Evolutionary conservation across 2,888 invertebrate genomes (phyloP), one percentile per base, ranked within the genome.

Genomic region (Pterostichus madidus): DNA sequence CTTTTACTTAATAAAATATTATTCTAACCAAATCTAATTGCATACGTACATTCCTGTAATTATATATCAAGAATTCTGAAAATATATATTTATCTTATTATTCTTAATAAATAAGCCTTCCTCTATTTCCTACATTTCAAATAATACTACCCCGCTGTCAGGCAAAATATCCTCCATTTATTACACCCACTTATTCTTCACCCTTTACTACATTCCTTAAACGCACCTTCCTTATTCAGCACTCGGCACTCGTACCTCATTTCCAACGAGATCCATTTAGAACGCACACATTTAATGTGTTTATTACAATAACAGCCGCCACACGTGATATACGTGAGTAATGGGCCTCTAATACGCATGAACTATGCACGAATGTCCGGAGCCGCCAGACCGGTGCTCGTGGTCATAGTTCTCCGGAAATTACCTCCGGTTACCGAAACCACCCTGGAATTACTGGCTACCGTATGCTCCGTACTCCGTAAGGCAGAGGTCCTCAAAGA

Each of bases 391-490:
- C 24, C 77, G 44, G 59, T 8, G 56, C 39, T 46, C 35, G 59
- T 56, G 59, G 52, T 46, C 59, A 77, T 77, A 77, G 77, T 77
- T 77, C 39, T 24, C 77, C 77, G 77, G 77, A 77, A 77, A 77
- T 77, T 77, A 77, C 56, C 77, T 77, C 77, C 39, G 77, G 77
- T 77, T 77, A 77, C 56, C 35, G 77, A 77, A 77, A 77, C 77
- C 77, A 10, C 59, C 53, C 77, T 17, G 77, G 77, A 77, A 77
- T 77, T 77, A 77, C 59, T 59, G 77, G 59, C 59, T 77, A 77
- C 56, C 77, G 35, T 53, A 17, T 13, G 44, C 44, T 44, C 44
- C 24, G 3, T 24, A 3, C 24, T 24, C 3, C 24, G 24, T 7
- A n/a, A 49, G 0, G 10, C 49, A 49, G 49, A n/a, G 49, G 49